Percentiles rank a stretch among this genome's conserved stretches.
These are phyloP conservation scores for Phengaris alcon DNA, from an alignment of 2,888 invertebrate species.

Conservation along the genomic window DNA sequence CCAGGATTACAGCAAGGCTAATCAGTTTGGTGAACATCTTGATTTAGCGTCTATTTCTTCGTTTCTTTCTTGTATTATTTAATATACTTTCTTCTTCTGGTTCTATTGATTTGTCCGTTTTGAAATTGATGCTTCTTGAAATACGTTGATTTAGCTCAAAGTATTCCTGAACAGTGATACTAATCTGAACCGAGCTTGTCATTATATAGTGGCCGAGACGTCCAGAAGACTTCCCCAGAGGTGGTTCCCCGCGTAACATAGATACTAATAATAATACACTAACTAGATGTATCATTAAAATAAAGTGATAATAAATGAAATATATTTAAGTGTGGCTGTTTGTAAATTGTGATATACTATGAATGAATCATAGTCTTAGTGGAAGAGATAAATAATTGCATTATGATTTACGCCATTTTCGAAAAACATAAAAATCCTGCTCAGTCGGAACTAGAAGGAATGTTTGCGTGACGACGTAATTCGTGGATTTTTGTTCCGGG, in stretches of 20 bases:
- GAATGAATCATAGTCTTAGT: too few species aligned
- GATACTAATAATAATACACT: neutral
- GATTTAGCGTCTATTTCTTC: neutral
- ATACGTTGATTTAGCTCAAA: neutral
- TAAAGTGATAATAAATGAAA: neutral
- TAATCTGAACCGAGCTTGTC: neutral
- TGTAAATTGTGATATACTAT: too few species aligned
- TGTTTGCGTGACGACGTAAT: too few species aligned
- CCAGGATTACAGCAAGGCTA: slow-evolving; percentile 29
- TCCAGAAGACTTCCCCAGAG: neutral
- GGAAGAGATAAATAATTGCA: too few species aligned
- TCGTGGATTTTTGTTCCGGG: too few species aligned
- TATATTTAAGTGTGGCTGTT: too few species aligned
- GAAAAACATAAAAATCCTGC: too few species aligned
- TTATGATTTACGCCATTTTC: too few species aligned
- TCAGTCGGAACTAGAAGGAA: too few species aligned
- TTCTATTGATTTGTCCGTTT: neutral
- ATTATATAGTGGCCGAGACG: neutral
- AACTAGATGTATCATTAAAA: neutral
- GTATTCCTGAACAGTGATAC: neutral
- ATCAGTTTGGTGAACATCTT: slow-evolving; percentile 34
- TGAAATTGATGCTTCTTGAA: neutral
- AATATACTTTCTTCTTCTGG: neutral
- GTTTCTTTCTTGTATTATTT: neutral
- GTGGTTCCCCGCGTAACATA: neutral